phyloP scores from a whole-genome alignment of 2,113 vertebrate species.

The Calonectris borealis region DNA sequence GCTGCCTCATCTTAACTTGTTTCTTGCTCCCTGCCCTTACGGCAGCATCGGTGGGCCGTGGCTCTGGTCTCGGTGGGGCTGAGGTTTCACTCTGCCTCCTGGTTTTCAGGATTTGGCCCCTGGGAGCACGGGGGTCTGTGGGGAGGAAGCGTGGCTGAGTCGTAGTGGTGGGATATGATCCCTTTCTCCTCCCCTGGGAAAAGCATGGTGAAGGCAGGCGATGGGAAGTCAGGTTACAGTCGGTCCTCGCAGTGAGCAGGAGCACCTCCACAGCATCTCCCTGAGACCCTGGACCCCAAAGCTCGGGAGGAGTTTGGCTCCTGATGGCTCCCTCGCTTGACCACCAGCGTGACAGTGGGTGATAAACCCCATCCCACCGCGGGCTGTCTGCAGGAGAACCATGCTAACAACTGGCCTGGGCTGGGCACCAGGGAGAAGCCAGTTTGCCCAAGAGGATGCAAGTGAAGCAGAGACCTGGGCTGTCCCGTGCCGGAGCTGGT shows the following conservation, averaged over 20 bases:
- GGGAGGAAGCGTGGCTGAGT: not conserved
- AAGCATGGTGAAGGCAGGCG: rapidly evolving
- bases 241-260: not conserved
- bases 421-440: not conserved
- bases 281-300: not conserved
- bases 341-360: not conserved
- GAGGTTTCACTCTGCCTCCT: not conserved
- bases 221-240: not conserved
- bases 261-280: not conserved
- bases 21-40: not conserved
- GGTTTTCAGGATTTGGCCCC: not conserved
- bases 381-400: not conserved
- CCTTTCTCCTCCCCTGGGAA: not conserved
- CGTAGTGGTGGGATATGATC: not conserved
- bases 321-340: not conserved
- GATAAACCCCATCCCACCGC: not conserved
- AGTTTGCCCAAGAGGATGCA: rapidly evolving
- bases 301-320: not conserved
- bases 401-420: rapidly evolving
- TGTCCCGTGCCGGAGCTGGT: not conserved
- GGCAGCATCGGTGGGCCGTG: rapidly evolving
- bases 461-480: rapidly evolving
- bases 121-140: rapidly evolving
- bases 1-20: not conserved
- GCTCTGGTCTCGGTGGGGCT: not conserved